Percentiles rank a stretch among this genome's conserved stretches.
These are phyloP conservation scores for Polymixis flavicincta DNA, from an alignment of 2,888 invertebrate species.

Conservation along the genomic window DNA sequence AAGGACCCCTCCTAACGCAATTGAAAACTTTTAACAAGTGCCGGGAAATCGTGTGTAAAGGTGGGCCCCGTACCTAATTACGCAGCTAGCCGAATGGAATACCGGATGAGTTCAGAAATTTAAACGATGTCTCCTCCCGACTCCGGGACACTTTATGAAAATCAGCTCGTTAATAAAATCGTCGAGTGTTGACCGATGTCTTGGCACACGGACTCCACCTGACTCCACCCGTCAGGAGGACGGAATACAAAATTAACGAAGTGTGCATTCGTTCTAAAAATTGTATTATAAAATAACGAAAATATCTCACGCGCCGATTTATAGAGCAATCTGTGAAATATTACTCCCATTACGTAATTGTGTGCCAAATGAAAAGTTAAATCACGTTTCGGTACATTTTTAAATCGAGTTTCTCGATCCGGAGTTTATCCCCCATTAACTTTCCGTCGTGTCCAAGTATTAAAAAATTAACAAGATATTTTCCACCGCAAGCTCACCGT, in stretches of 20 bases:
- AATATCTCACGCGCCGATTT: slow-evolving; percentile 58
- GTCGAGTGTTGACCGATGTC: slow-evolving; percentile 77
- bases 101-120: slow-evolving; percentile 87
- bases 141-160: slow-evolving; percentile 78
- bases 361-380: slow-evolving; percentile 68
- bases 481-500: slow-evolving; percentile 77
- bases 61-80: slow-evolving; percentile 88
- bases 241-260: slow-evolving; percentile 72
- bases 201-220: slow-evolving; percentile 56
- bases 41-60: slow-evolving; percentile 90
- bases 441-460: slow-evolving; percentile 75
- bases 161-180: slow-evolving; percentile 84
- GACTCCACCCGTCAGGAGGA: slow-evolving; percentile 49
- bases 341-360: slow-evolving; percentile 61
- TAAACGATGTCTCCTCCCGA: slow-evolving; percentile 74
- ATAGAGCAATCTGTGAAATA: slow-evolving; percentile 59
- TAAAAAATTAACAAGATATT: slow-evolving; percentile 87
- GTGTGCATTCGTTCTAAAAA: slow-evolving; percentile 58
- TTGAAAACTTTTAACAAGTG: slow-evolving; percentile 91
- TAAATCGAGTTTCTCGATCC: slow-evolving; percentile 71
- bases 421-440: slow-evolving; percentile 83
- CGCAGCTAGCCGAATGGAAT: slow-evolving; percentile 82
- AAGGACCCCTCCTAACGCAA: slow-evolving; percentile 88
- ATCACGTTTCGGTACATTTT: slow-evolving; percentile 71
- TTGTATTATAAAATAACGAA: slow-evolving; percentile 49